Evolutionary conservation across 1,140 invertebrate species (phyloP), one percentile per base, ranked within the genome.

Genomic region (Orchesella cincta): DNA sequence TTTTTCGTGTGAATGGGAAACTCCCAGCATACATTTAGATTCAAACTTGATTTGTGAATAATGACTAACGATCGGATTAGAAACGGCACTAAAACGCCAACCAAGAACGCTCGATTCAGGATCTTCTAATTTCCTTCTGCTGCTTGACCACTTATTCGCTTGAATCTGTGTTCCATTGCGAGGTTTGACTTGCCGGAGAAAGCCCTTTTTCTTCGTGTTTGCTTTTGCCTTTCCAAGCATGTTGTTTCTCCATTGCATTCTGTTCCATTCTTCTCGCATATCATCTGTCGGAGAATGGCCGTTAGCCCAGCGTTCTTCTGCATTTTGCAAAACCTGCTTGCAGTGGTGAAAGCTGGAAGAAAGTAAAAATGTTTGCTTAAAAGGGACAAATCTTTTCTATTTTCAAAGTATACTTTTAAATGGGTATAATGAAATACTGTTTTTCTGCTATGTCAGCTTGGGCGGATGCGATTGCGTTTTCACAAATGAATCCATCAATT

Each of bases 401-500:
- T 74, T n/a, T n/a, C n/a, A n/a, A n/a, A n/a, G n/a, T 28, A 39
- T 1, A 28, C 39, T 2, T 5, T 62, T 0, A 28, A 20, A 33
- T 73, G 8, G n/a, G n/a, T n/a, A n/a, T n/a, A n/a, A n/a, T n/a
- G n/a, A n/a, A n/a, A 72, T 77, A 81, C 80, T 70, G 36, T 67
- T 73, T 76, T 73, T 82, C 79, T n/a, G 77, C 78, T 0, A 51
- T 39, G 2, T 75, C 57, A 1, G 81, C 77, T 67, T 78, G 51
- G 3, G 73, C 70, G 31, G 54, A 34, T 1, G 81, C 79, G 52
- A 82, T 71, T 1, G 79, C 77, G 8, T 67, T 73, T 35, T 82
- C 81, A 14, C 77, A 79, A 46, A 80, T 80, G 70, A 80, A 76
- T 14, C 81, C 79, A 33, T 82, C 78, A 67, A 82, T 82, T 28